Base-by-base conservation (phyloP, 2,113 vertebrate genomes). In the Saguinus imperator region DNA sequence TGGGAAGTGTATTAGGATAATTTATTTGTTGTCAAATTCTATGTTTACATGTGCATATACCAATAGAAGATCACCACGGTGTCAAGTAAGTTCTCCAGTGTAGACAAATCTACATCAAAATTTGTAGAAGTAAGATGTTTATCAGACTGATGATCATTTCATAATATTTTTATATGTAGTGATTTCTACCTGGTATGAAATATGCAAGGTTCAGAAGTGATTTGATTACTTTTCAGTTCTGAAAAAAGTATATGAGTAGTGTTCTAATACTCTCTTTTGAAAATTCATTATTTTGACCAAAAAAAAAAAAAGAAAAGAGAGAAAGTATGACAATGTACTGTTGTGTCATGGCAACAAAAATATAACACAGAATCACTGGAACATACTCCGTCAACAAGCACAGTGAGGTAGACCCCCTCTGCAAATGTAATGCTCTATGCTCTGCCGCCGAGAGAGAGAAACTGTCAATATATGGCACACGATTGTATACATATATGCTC, bases 11-110 rank as follows among this genome's bases (percentile, higher is more conserved):
- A 68, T 58, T 21, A 57, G 50, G 21, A 32, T 91, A 82, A 96
- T 89, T 86, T 86, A 95, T 97, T 92, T 91, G 73, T 87, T 58
- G 25, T 83, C 82, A 68, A 86, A 87, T 84, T 66, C 13, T 80
- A 76, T 89, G 64, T 96, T 91, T 87, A 40, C 35, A 80, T 52
- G 21, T 48, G 1, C 21, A 80, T 40, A 55, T 45, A 23, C 4
- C 89, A 75, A 85, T 12, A 43, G 79, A 90, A 97, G 68, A 66
- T n/a, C 86, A 70, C n/a, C 82, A 64, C n/a, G 18, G 13, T 57
- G 70, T 58, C 20, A 66, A 85, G 37, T 52, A 76, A 73, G 16
- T 29, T 73, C 20, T 66, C 29, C 68, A 76, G 79, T 61, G 55
- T 50, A 89, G 77, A 80, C 88, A 87, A 86, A 75, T 29, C 35